These are phyloP conservation scores for zebrafish (Danio rerio) DNA, from an alignment of 2,113 vertebrate species.

Conservation along the genomic window GRCz12tu NC_133177.1:47338001-47338500, in stretches of 20 bases:
- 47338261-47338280: slow-evolving; percentile 36
- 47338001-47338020: too few relatives aligned
- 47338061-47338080: too few relatives aligned
- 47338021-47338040: too few relatives aligned
- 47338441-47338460: background rate
- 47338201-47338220: slow-evolving; percentile 16
- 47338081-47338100: background rate
- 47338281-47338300: slow-evolving; percentile 16
- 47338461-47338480: background rate
- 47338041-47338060: background rate
- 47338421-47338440: background rate
- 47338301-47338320: slow-evolving; percentile 18
- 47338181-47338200: slow-evolving; percentile 11
- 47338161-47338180: background rate
- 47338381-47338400: background rate
- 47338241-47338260: slow-evolving; percentile 31
- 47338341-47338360: slow-evolving; percentile 17
- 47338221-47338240: slow-evolving; percentile 9
- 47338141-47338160: background rate
- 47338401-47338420: background rate
- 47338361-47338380: slow-evolving; percentile 21
- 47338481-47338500: background rate
- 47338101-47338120: background rate
- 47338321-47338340: background rate
- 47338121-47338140: background rate